Conservation (phyloP, 2,113 vertebrate species). For the Syrrhaptes paradoxus region DNA sequence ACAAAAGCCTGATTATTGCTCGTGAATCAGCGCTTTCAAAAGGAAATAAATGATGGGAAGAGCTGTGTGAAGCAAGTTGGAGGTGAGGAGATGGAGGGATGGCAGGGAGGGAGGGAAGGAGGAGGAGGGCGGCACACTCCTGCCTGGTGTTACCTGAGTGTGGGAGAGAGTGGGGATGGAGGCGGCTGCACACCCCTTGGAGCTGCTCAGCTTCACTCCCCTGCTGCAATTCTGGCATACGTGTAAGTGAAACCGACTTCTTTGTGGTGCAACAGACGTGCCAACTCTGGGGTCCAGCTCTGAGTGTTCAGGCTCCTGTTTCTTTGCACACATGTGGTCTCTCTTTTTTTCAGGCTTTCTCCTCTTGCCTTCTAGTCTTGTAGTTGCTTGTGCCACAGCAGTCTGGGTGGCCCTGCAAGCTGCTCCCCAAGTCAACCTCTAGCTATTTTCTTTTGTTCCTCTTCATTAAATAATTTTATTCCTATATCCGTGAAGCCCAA, state of each 20-base stretch:
- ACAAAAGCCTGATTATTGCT: not conserved
- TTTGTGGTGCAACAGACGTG: not conserved
- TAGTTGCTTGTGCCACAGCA: not conserved
- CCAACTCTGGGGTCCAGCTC: not conserved
- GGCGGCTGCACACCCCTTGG: rapidly evolving
- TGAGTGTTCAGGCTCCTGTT: not conserved
- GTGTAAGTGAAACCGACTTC: not conserved
- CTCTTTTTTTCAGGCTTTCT: not conserved
- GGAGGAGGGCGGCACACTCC: not conserved
- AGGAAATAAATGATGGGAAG: not conserved
- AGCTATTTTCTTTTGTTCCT: not conserved
- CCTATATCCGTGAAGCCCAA: not conserved
- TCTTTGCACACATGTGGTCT: rapidly evolving
- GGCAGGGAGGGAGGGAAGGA: not conserved
- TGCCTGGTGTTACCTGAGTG: not conserved
- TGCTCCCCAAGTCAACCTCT: not conserved
- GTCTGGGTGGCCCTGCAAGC: not conserved
- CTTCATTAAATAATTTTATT: not conserved
- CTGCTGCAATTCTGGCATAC: rapidly evolving
- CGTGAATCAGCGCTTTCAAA: not conserved
- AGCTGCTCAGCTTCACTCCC: not conserved
- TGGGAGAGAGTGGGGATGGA: not conserved
- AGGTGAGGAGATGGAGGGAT: not conserved
- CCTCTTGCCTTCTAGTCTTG: not conserved
- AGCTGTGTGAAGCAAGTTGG: not conserved